Evolutionary conservation across 30 jellyfish, hydroid and myxozoan genomes (phyloP).

Genomic region (Chrysaora quinquecirrha): DNA sequence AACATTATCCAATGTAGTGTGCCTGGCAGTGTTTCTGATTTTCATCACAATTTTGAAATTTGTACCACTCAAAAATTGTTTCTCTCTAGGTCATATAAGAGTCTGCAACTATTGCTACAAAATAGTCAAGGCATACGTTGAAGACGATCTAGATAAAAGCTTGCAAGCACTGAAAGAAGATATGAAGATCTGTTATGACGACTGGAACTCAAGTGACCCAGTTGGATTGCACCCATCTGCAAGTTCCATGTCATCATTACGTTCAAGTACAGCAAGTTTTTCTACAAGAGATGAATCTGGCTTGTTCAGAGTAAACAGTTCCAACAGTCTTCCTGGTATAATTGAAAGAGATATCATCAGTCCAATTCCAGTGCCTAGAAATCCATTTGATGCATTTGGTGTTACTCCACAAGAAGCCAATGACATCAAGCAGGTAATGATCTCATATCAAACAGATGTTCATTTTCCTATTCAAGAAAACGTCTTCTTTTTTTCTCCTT

Average conservation of each 20-base stretch:
- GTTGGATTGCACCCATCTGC: conserved; percentile 53
- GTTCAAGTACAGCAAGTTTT: conserved; percentile 53
- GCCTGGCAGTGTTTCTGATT: too few species aligned
- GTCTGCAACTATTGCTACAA: conserved; percentile 95
- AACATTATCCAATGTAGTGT: too few species aligned
- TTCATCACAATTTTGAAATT: too few species aligned
- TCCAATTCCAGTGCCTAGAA: conserved; percentile 75
- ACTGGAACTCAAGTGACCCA: conserved; percentile 54
- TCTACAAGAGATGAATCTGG: conserved; percentile 51
- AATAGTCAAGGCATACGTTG: conserved; percentile 84
- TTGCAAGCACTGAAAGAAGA: conserved; percentile 92
- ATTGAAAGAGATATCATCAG: conserved; percentile 70
- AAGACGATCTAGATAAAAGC: conserved; percentile 85
- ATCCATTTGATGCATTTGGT: conserved; percentile 95
- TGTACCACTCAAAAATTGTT: too few species aligned
- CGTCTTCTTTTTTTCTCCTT: too few species aligned
- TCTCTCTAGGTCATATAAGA: conserved; percentile 83
- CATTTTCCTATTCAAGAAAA: too few species aligned
- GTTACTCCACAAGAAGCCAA: conserved; percentile 95
- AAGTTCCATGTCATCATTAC: conserved; percentile 72
- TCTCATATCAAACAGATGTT: too few species aligned
- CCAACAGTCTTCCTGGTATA: conserved; percentile 70
- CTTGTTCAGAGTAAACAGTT: conserved; percentile 53
- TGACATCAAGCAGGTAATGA: conserved; percentile 82
- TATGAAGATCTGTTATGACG: conserved; percentile 47